Conservation (phyloP, 2,888 invertebrate species). For the Bembecia ichneumoniformis region DNA sequence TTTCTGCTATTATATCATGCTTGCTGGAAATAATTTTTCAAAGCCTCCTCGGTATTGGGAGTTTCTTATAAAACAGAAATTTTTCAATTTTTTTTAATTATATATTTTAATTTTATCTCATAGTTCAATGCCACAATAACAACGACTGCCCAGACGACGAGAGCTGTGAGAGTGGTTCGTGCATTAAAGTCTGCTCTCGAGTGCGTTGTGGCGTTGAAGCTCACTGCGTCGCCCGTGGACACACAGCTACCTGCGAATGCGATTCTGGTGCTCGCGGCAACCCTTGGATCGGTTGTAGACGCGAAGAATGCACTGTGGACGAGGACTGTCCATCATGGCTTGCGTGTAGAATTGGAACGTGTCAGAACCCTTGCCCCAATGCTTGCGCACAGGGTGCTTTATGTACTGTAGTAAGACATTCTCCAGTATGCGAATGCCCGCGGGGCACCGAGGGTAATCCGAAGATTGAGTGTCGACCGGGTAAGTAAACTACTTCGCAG, state of each 20-base stretch:
- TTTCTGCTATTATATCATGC: not conserved
- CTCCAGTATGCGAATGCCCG: constrained; percentile 84
- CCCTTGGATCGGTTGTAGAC: constrained; percentile 79
- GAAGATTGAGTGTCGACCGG: constrained; percentile 74
- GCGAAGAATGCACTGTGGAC: constrained; percentile 83
- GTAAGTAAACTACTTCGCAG: constrained; percentile 38
- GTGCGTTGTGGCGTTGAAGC: constrained; percentile 87
- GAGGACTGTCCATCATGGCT: constrained; percentile 84
- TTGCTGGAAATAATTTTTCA: not conserved
- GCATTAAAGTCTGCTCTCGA: constrained; percentile 83
- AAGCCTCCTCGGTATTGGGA: not conserved
- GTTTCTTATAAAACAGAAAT: no score
- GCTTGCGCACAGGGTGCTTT: constrained; percentile 83
- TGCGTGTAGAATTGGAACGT: constrained; percentile 83
- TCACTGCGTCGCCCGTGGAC: constrained; percentile 83
- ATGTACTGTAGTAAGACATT: constrained; percentile 84
- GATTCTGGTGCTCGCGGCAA: constrained; percentile 83
- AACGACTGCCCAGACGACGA: constrained; percentile 86
- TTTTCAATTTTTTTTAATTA: no score
- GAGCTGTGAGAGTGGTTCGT: constrained; percentile 86
- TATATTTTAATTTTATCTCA: constrained; percentile 18
- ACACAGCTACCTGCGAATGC: constrained; percentile 85
- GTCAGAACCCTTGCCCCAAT: constrained; percentile 88
- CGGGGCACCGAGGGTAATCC: constrained; percentile 87
- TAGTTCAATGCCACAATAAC: constrained; percentile 88